Percentiles rank a stretch among this genome's conserved stretches.
These are phyloP conservation scores for Ornithorhynchus anatinus DNA, from an alignment of 2,113 vertebrate species.

Conservation along the genomic window DNA sequence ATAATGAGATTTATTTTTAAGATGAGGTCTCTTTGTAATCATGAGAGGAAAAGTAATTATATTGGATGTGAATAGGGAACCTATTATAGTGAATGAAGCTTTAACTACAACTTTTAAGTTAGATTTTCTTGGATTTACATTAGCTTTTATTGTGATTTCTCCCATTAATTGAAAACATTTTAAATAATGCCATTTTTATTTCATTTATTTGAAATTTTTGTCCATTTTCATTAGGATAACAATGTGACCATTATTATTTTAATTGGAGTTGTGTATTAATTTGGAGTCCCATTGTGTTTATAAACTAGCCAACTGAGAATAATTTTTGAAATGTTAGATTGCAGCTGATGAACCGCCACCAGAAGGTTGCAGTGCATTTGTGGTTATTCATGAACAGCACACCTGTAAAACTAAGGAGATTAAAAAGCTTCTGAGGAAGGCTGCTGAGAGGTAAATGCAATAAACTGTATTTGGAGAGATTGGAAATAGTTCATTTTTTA, in stretches of 20 bases:
- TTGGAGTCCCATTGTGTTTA: conserved; percentile 59
- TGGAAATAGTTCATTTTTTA: background rate
- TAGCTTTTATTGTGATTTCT: conserved; percentile 20
- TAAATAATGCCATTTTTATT: conserved; percentile 21
- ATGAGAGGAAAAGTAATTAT: background rate
- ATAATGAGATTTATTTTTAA: background rate
- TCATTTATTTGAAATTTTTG: conserved; percentile 28
- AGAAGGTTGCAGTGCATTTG: conserved; percentile 86
- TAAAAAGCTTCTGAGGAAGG: conserved; percentile 92
- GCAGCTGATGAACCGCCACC: conserved; percentile 90
- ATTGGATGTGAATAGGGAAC: background rate
- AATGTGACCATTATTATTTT: conserved; percentile 61
- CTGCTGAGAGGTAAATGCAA: conserved; percentile 82
- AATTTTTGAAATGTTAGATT: conserved; percentile 81
- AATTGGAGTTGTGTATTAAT: conserved; percentile 55
- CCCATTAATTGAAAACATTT: background rate
- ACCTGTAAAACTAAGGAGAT: conserved; percentile 91
- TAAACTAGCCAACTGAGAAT: conserved; percentile 55
- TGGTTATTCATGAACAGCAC: conserved; percentile 84
- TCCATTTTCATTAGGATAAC: conserved; percentile 49
- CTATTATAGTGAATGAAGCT: background rate
- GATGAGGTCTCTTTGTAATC: background rate
- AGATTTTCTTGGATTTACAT: conserved; percentile 9
- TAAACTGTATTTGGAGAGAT: conserved; percentile 14
- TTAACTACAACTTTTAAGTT: background rate